Evolutionary conservation across 2,888 invertebrate genomes (phyloP).

Genomic region (Drosophila macrospina): DNA sequence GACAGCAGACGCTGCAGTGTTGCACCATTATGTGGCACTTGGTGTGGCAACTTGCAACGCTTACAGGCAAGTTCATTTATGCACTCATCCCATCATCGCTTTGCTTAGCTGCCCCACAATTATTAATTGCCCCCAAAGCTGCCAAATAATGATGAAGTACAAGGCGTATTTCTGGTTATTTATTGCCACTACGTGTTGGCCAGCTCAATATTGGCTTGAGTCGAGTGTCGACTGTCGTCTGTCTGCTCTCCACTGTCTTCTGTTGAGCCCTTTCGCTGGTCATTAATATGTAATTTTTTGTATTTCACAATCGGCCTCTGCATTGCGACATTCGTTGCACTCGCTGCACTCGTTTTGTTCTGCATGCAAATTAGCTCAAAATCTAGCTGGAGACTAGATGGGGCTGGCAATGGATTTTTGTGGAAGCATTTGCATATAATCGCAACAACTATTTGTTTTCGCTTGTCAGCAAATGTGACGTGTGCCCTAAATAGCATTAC

Average conservation of each 20-base stretch:
- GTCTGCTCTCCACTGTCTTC: not conserved
- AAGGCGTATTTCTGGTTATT: constrained; percentile 53
- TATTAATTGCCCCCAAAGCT: constrained; percentile 74
- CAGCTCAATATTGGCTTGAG: constrained; percentile 5
- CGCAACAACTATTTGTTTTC: constrained; percentile 42
- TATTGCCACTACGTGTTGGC: constrained; percentile 53
- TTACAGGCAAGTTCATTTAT: constrained; percentile 22
- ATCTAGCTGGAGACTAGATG: constrained; percentile 17
- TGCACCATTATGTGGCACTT: constrained; percentile 54
- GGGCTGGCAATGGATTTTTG: constrained; percentile 47
- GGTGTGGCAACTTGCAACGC: constrained; percentile 24
- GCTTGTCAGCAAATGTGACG: constrained; percentile 27
- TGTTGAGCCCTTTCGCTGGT: constrained; percentile 26
- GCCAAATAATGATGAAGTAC: constrained; percentile 77
- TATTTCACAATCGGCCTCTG: constrained; percentile 31
- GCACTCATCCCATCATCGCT: constrained; percentile 1
- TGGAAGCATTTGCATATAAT: constrained; percentile 49
- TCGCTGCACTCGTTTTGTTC: constrained; percentile 23
- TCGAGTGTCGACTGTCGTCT: constrained; percentile 6
- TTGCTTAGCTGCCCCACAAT: constrained; percentile 44
- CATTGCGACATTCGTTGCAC: constrained; percentile 52
- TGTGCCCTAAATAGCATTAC: constrained; percentile 40
- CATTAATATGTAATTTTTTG: constrained; percentile 54
- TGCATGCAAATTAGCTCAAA: constrained; percentile 65
- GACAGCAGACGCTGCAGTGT: constrained; percentile 75